Evolutionary conservation across 2,797 vertebrate species (phyloP), one percentile per base, ranked within the genome.

Genomic region (Meriones psammophilus): DNA sequence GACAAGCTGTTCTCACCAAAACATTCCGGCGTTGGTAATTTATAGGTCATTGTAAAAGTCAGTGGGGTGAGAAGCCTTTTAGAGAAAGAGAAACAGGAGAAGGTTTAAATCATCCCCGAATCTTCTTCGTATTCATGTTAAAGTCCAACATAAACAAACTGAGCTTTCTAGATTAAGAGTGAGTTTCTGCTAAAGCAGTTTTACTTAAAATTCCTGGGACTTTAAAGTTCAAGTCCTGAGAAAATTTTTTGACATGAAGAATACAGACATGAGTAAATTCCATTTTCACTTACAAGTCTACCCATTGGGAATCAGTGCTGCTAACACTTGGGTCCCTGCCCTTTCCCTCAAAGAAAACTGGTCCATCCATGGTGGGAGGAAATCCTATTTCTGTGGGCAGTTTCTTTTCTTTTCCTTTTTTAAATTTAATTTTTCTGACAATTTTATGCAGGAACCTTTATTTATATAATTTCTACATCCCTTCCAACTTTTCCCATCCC

Each of bases 391-490:
- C 26, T 81, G 26, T 60, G 17, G 50, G 39, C 62, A 39, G 36
- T 50, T 62, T 76, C 8, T 36, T 92, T 92, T 81, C 24, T 36
- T 36, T 95, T 95, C 14, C 42, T 91, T 96, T 89, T 94, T 8
- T 33, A 50, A 68, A 33, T 50, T 68, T 50, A 22, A 24, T 50
- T 64, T 85, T 50, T 50, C 42, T n/a, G 64, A 50, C 18, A 46
- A n/a, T 85, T 85, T 68, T 30, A 50, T 68, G 30, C 6, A 54
- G 33, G 33, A 66, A 68, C 64, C 30, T 54, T 46, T 4, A n/a
- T 68, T 85, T 54, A n/a, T 18, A 85, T 85, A 85, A 68, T 85
- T 85, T 85, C 18, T 68, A 69, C 30, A 30, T 1, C 30, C 26
- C 30, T 10, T 50, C 33, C 30, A 33, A 64, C 58, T 18, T 42